Evolutionary conservation across 2,113 vertebrate genomes (phyloP), one percentile per base, ranked within the genome.

Genomic region (Tichodroma muraria): DNA sequence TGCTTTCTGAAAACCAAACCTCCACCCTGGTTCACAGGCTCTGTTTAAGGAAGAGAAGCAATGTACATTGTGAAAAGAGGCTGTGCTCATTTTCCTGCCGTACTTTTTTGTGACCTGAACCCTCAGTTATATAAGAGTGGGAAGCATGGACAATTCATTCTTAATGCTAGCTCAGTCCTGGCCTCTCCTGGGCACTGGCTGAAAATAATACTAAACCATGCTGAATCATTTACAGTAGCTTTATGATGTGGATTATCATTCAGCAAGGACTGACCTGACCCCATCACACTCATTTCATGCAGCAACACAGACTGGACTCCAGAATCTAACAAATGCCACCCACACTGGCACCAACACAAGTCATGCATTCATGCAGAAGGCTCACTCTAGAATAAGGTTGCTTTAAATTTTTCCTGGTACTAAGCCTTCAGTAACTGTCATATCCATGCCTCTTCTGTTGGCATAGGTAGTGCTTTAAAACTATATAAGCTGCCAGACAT

Each of bases 161-260:
- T 81, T 85, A 80, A 50, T 56, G 84, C 92, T 96, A 89, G 95
- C 94, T 98, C 96, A 89, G 91, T 82, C 90, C 94, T 84, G 93
- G 97, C 95, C 97, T 96, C 96, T 96, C 96, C 92, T 96, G 97
- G 96, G 95, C 96, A 93, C 77, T 92, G 86, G 86, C 93, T 75
- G 97, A 97, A 95, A 97, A 96, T 93, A 95, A 97, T 95, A 95
- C 69, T 78, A 94, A 96, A 88, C 77, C 69, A 68, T 57, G 79
- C 50, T 94, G 95, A 97, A 90, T 96, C 94, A 93, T 83, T 93
- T 81, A 91, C 75, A 77, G 93, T 68, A 69, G 73, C 88, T 96
- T 96, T 95, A 91, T 63, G 90, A 94, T 90, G 82, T 88, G 93
- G 94, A 95, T 80, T 84, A 92, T 90, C 88, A 91, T 91, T 87